These are phyloP conservation scores for Cylas formicarius DNA, from an alignment of 1,140 invertebrate species.

Conservation along the genomic window DNA sequence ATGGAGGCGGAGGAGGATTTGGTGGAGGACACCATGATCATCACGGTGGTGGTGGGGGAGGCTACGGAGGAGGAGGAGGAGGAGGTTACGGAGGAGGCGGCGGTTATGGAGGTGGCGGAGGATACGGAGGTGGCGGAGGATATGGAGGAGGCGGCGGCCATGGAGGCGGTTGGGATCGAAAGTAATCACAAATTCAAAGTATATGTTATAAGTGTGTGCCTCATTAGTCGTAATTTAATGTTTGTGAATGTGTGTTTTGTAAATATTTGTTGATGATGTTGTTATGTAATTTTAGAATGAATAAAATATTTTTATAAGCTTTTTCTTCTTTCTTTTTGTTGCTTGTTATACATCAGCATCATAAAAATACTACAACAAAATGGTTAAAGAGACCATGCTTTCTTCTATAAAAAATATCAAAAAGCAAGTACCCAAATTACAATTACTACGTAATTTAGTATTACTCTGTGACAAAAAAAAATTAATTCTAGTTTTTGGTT, in stretches of 20 bases:
- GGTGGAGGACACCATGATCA: constrained; percentile 10
- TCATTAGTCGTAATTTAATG: constrained; percentile 1
- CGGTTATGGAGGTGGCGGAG: constrained; percentile 21
- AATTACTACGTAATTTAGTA: too few species aligned
- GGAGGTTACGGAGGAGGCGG: constrained; percentile 3
- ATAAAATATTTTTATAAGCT: background rate
- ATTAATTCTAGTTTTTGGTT: too few species aligned
- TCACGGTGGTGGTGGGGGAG: constrained; percentile 19
- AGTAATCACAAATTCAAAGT: constrained; percentile 16
- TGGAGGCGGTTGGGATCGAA: constrained; percentile 19
- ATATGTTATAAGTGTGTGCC: background rate
- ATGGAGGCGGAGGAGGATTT: background rate
- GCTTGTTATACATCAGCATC: too few species aligned
- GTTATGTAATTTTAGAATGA: constrained; percentile 11
- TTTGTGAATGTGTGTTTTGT: constrained; percentile 18
- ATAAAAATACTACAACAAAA: too few species aligned
- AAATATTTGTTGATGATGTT: constrained; percentile 23
- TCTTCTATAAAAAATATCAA: too few species aligned
- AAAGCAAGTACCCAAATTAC: too few species aligned
- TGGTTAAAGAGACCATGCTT: too few species aligned
- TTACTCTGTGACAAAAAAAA: too few species aligned
- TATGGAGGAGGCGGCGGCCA: constrained; percentile 20
- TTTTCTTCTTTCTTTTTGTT: background rate
- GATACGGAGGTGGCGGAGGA: constrained; percentile 21
- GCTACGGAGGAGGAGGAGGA: constrained; percentile 20